Base-by-base conservation (phyloP, 1,140 invertebrate genomes). In the Meloidogyne exigua region DNA sequence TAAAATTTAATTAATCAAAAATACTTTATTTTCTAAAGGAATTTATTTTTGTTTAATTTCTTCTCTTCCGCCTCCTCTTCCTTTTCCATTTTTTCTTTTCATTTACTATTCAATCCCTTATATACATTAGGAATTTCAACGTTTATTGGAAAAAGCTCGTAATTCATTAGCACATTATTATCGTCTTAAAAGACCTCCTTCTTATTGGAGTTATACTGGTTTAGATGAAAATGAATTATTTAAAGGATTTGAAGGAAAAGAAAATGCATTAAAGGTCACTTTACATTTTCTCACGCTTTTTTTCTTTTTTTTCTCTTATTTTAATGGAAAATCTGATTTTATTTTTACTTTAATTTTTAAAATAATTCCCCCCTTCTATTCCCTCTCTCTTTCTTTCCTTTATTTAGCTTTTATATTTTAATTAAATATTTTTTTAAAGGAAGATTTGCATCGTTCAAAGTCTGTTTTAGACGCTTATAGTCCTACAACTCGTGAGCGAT, bases 401-500 rank as follows among this genome's bases (percentile, higher is more conserved):
- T 26, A 26, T 78, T 18, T 13, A 25, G 42, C 13, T 32, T 76
- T 67, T 7, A 18, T 25, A 0, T 9, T 67, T 67, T 26, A 67
- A 25, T 12, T 25, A 21, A 32, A 26, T 69, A 9, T 21, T 21
- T 68, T n/a, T 28, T 28, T 71, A 15, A 36, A 75, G 13, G 86
- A 87, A 5, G 79, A 87, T 39, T 57, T 82, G 9, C 66, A 80
- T 32, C 79, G 84, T 7, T 86, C 84, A 10, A 80, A 80, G 28
- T 86, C 84, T 3, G 84, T 84, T 11, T 73, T 86, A n/a, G 84
- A 83, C 69, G 82, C 82, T 69, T 75, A 83, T 21, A 57, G 80
- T 15, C 71, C 71, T 18, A 57, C 49, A 7, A 72, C 70, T 13
- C 68, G 65, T 15, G 67, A 68, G 4, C 79, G 84, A 28, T 74